These are phyloP conservation scores for Philaenus spumarius DNA, from an alignment of 1,140 invertebrate species.

Conservation along the genomic window DNA sequence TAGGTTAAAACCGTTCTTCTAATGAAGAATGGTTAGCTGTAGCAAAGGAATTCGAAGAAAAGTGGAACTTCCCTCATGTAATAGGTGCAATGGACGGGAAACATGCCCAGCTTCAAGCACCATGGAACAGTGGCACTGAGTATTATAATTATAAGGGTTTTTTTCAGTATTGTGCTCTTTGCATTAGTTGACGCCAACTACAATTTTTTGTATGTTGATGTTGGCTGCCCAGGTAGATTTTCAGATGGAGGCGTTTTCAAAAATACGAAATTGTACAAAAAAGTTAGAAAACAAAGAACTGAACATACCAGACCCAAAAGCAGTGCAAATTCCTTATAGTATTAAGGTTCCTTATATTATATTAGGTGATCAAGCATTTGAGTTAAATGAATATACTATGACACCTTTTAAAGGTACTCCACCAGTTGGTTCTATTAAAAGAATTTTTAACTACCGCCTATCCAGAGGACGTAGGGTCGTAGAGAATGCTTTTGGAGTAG, in stretches of 20 bases:
- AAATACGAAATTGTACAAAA: too few species aligned
- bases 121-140: conserved; percentile 35
- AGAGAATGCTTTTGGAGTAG: conserved; percentile 38
- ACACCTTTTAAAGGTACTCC: conserved; percentile 32
- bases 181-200: conserved; percentile 32
- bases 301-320: too few species aligned
- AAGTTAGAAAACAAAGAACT: too few species aligned
- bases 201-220: conserved; percentile 9
- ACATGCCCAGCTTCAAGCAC: too few species aligned
- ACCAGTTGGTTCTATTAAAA: conserved; percentile 18
- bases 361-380: conserved; percentile 40
- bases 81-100: conserved; percentile 37
- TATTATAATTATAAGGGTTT: conserved; percentile 42
- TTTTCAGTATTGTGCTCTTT: conserved; percentile 41
- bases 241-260: too few species aligned
- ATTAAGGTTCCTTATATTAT: conserved; percentile 33
- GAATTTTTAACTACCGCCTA: too few species aligned
- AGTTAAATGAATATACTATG: conserved; percentile 35
- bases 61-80: conserved; percentile 31
- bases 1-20: neutral
- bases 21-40: conserved; percentile 2
- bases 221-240: too few species aligned
- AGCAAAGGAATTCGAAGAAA: conserved; percentile 11
- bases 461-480: conserved; percentile 32
- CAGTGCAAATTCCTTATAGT: too few species aligned